These are phyloP conservation scores for Drosophila nebulosa DNA, from an alignment of 1,140 invertebrate genomes.

Conservation along the genomic window DNA sequence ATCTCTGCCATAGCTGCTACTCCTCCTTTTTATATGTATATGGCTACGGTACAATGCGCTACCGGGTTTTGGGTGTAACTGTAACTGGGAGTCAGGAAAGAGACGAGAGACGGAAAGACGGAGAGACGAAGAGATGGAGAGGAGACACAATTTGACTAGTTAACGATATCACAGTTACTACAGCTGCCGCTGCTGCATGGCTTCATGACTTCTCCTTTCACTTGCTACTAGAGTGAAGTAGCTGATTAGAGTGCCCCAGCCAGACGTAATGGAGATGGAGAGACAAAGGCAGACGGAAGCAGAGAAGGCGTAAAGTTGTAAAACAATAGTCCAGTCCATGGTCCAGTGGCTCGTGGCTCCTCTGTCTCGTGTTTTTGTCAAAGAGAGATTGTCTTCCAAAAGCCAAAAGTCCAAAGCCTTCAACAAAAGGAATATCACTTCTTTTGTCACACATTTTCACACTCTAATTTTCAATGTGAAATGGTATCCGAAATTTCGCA, in stretches of 20 bases:
- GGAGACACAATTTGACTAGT: slow-evolving; percentile 54
- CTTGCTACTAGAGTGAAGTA: slow-evolving; percentile 29
- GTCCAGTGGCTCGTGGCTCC: background rate
- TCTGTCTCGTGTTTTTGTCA: slow-evolving; percentile 39
- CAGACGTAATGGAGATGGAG: background rate
- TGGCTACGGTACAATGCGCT: slow-evolving; percentile 60
- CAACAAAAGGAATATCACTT: slow-evolving; percentile 37
- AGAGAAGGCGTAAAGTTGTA: slow-evolving; percentile 27
- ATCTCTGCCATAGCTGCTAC: slow-evolving; percentile 2
- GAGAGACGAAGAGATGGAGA: background rate
- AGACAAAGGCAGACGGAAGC: slow-evolving; percentile 1
- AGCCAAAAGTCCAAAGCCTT: no score
- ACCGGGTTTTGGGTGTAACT: slow-evolving; percentile 72
- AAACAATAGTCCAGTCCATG: slow-evolving; percentile 55
- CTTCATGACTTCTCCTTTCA: slow-evolving; percentile 74
- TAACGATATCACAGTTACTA: slow-evolving; percentile 56
- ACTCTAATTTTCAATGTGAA: slow-evolving; percentile 63
- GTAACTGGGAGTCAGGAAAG: background rate
- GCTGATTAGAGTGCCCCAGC: slow-evolving; percentile 47
- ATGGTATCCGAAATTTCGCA: background rate
- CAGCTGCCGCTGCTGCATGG: slow-evolving; percentile 40
- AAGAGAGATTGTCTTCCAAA: slow-evolving; percentile 52
- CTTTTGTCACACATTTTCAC: slow-evolving; percentile 71
- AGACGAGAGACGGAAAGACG: background rate
- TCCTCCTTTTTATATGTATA: background rate